phyloP scores from a whole-genome alignment of 2,797 vertebrate species.

The Acanthiza pusilla region DNA sequence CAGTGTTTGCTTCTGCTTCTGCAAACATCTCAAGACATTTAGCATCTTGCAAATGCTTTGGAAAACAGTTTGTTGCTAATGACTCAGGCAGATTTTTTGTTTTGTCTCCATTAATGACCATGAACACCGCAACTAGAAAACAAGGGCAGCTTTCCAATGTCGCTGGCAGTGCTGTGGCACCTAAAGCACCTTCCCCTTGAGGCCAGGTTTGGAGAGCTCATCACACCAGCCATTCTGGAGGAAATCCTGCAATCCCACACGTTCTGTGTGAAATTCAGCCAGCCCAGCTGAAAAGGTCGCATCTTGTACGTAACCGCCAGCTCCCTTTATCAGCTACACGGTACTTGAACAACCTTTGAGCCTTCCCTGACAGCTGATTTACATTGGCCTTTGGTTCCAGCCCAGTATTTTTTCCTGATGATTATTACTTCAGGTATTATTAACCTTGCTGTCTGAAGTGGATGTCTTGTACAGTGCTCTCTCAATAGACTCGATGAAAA shows the following conservation, averaged over 20 bases:
- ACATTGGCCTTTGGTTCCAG: not conserved
- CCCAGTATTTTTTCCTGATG: not conserved
- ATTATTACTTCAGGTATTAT: not conserved
- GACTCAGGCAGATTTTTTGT: not conserved
- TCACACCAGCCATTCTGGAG: not conserved
- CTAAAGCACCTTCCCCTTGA: not conserved
- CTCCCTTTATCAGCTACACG: not conserved
- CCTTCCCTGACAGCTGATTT: not conserved
- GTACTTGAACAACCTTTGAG: not conserved
- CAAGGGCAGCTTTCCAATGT: not conserved
- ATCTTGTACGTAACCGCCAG: not conserved
- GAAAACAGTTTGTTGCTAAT: slow-evolving; percentile 19
- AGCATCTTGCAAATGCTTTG: slow-evolving; percentile 7
- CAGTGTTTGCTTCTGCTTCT: slow-evolving; percentile 15
- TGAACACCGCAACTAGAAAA: not conserved
- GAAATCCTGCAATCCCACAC: not conserved
- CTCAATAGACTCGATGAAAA: not conserved
- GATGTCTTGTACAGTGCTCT: not conserved
- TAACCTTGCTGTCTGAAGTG: not conserved
- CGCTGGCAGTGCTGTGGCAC: not conserved
- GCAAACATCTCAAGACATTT: slow-evolving; percentile 23
- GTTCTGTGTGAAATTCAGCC: not conserved
- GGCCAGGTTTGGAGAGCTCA: not conserved
- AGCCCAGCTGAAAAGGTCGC: not conserved
- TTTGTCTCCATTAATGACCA: not conserved